phyloP scores from a whole-genome alignment of 2,888 invertebrate genomes.

The Aspidapion aeneum region DNA sequence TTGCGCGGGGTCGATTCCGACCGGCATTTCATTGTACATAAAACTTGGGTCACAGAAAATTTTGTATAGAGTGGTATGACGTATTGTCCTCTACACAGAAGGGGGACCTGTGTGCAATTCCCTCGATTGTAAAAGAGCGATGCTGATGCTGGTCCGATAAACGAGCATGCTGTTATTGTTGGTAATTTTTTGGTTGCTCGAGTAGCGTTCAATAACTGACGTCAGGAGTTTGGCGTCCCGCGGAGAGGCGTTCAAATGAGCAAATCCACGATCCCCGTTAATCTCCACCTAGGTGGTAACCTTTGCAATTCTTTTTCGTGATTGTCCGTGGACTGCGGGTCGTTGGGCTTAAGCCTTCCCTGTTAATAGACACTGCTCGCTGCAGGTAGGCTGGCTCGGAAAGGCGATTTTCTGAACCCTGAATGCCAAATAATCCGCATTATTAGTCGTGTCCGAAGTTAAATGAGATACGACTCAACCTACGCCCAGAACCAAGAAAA shows the following conservation, averaged over 20 bases:
- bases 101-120: slow-evolving; percentile 16
- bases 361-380: slow-evolving; percentile 21
- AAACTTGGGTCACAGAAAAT: slow-evolving; percentile 22
- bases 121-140: slow-evolving; percentile 35
- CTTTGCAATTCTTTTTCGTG: slow-evolving; percentile 31
- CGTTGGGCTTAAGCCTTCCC: slow-evolving; percentile 25
- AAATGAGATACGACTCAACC: background rate
- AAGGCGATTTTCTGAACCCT: slow-evolving; percentile 7
- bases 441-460: background rate
- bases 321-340: slow-evolving; percentile 36
- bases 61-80: slow-evolving; percentile 21
- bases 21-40: slow-evolving; percentile 23
- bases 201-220: slow-evolving; percentile 37
- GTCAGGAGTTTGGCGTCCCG: slow-evolving; percentile 34
- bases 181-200: slow-evolving; percentile 42
- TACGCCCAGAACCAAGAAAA: too few relatives aligned
- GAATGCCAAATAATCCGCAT: slow-evolving; percentile 6
- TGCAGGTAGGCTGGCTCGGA: slow-evolving; percentile 18
- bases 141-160: slow-evolving; percentile 40
- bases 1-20: slow-evolving; percentile 22
- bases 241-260: slow-evolving; percentile 37
- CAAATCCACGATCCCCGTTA: slow-evolving; percentile 36
- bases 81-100: slow-evolving; percentile 9
- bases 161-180: slow-evolving; percentile 41
- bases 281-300: slow-evolving; percentile 41